Conservation (phyloP, 2,113 vertebrate species). For the Collichthys lucidus region DNA sequence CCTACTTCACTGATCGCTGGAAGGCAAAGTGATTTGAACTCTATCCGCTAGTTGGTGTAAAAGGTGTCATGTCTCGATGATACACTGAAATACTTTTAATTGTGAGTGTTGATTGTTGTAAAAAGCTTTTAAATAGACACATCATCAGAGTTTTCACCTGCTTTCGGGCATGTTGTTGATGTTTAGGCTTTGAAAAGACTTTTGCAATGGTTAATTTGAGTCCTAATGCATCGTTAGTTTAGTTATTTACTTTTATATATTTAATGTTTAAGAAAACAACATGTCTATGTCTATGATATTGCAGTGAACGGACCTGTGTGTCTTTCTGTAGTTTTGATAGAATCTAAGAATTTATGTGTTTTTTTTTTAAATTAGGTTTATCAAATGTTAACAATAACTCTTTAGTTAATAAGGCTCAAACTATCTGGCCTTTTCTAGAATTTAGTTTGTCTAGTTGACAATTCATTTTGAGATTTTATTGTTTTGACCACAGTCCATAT, state of each 20-base stretch:
- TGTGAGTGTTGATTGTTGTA: background rate
- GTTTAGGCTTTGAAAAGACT: background rate
- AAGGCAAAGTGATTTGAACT: constrained; percentile 27
- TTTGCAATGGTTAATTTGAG: background rate
- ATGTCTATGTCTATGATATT: background rate
- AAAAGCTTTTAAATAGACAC: background rate
- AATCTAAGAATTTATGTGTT: too few species aligned
- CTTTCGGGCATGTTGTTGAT: background rate
- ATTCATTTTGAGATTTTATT: background rate
- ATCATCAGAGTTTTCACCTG: background rate
- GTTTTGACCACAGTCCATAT: background rate
- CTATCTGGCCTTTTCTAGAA: background rate
- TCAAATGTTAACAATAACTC: background rate
- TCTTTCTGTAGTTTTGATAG: background rate
- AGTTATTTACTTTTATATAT: background rate
- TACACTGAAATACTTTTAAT: background rate
- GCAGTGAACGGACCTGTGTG: background rate
- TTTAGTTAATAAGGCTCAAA: background rate
- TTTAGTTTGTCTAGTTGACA: background rate
- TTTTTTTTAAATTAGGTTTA: too few species aligned
- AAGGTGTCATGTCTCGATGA: background rate
- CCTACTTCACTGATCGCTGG: constrained; percentile 60
- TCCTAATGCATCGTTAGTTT: background rate
- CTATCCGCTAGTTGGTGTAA: constrained; percentile 1
- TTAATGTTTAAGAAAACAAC: background rate